phyloP scores from a whole-genome alignment of 2,113 vertebrate species.

The Zootoca vivipara region DNA sequence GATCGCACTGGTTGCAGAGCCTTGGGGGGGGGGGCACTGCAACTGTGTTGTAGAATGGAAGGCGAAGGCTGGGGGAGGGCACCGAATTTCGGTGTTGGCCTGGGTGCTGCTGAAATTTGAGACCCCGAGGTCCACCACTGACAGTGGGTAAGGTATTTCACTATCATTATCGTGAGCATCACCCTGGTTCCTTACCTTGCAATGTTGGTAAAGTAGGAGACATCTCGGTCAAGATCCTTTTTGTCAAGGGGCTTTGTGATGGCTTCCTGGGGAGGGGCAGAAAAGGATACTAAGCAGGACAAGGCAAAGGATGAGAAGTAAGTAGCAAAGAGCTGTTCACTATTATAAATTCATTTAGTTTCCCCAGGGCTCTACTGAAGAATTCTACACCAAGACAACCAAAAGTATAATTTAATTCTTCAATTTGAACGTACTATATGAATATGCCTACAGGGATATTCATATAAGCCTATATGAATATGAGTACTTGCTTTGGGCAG shows the following conservation, averaged over 20 bases:
- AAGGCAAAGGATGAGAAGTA: neutral
- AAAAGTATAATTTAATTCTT: neutral
- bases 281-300: neutral
- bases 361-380: neutral
- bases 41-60: too few species aligned
- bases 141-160: too few species aligned
- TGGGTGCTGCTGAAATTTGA: too few species aligned
- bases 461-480: neutral
- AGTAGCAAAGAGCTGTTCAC: neutral
- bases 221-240: slow-evolving; percentile 88
- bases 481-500: neutral
- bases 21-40: too few species aligned
- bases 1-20: too few species aligned
- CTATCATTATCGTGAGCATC: too few species aligned
- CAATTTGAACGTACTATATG: neutral
- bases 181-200: slow-evolving; percentile 76
- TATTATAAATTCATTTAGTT: neutral
- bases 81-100: too few species aligned
- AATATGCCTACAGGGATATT: too few species aligned
- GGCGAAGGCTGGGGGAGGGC: too few species aligned
- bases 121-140: too few species aligned
- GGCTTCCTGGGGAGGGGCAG: slow-evolving; percentile 74
- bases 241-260: slow-evolving; percentile 88
- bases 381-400: neutral
- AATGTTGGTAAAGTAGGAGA: slow-evolving; percentile 82